Conservation (phyloP, 2,113 vertebrate genomes). For the Coregonus clupeaformis region DNA sequence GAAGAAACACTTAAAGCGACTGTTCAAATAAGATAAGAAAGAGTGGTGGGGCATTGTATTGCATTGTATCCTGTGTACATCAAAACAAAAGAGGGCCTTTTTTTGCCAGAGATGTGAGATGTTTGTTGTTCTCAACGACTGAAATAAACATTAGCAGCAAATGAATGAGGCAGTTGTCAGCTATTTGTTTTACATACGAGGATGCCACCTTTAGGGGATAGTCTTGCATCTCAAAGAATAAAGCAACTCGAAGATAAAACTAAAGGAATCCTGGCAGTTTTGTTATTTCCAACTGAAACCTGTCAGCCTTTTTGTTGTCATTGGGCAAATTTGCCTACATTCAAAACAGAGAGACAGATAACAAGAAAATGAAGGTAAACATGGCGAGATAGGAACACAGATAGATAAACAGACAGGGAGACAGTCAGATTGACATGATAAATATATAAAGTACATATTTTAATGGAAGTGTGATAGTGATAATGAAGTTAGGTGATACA, state of each 20-base stretch:
- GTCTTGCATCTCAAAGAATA: slow-evolving; percentile 50
- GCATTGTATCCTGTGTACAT: slow-evolving; percentile 53
- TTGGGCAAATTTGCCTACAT: slow-evolving; percentile 54
- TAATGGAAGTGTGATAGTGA: slow-evolving; percentile 38
- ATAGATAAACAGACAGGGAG: neutral
- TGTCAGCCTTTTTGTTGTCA: slow-evolving; percentile 46
- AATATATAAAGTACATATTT: slow-evolving; percentile 36
- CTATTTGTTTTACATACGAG: slow-evolving; percentile 57
- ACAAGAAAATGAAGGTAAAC: slow-evolving; percentile 17
- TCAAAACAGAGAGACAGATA: slow-evolving; percentile 38
- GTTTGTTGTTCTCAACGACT: slow-evolving; percentile 49
- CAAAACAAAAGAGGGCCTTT: slow-evolving; percentile 45
- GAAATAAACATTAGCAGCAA: slow-evolving; percentile 59
- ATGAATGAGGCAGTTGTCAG: slow-evolving; percentile 69
- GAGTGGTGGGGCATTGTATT: slow-evolving; percentile 56
- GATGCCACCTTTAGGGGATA: slow-evolving; percentile 55
- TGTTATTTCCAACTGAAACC: slow-evolving; percentile 50
- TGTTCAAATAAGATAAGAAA: slow-evolving; percentile 77
- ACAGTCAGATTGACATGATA: slow-evolving; percentile 6
- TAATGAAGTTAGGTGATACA: slow-evolving; percentile 43
- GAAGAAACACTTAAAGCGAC: slow-evolving; percentile 74
- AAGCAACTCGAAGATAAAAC: slow-evolving; percentile 55
- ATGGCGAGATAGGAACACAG: neutral
- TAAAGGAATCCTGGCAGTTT: slow-evolving; percentile 45
- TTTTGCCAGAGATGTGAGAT: slow-evolving; percentile 32